phyloP scores from a whole-genome alignment of 2,113 vertebrate genomes.

The Platycercus adscitus region DNA sequence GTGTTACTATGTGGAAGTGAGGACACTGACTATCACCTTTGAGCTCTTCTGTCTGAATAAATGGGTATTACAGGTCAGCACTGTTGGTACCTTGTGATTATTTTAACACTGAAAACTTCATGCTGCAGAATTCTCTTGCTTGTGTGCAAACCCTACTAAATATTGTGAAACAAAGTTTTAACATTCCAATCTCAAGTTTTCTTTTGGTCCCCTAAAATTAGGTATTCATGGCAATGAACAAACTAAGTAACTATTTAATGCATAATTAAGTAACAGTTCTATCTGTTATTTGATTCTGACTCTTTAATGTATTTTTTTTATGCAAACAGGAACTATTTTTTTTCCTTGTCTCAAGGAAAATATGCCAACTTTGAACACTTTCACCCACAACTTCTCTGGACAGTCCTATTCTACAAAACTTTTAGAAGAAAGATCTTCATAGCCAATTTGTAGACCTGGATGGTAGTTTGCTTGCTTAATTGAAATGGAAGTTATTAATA shows the following conservation, averaged over 20 bases:
- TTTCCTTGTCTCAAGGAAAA: not conserved
- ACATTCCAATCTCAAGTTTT: not conserved
- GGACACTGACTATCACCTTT: not conserved
- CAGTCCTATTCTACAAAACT: not conserved
- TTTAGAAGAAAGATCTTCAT: not conserved
- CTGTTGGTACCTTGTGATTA: not conserved
- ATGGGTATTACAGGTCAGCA: fast-evolving
- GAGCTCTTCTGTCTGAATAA: not conserved
- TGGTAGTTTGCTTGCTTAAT: not conserved
- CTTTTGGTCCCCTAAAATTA: not conserved
- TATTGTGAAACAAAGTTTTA: not conserved
- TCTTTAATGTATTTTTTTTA: not conserved
- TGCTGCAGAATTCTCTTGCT: not conserved
- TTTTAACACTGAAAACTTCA: not conserved
- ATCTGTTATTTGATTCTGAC: not conserved
- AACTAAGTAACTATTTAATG: not conserved
- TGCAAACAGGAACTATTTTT: not conserved
- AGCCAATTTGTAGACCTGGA: not conserved
- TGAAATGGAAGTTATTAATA: not conserved
- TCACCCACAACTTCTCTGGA: not conserved
- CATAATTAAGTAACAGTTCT: not conserved
- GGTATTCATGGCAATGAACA: not conserved
- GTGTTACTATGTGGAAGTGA: not conserved
- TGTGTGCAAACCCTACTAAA: not conserved
- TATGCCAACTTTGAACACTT: not conserved